Base-by-base conservation (phyloP, 1,140 invertebrate species). In the Microplitis mediator region DNA sequence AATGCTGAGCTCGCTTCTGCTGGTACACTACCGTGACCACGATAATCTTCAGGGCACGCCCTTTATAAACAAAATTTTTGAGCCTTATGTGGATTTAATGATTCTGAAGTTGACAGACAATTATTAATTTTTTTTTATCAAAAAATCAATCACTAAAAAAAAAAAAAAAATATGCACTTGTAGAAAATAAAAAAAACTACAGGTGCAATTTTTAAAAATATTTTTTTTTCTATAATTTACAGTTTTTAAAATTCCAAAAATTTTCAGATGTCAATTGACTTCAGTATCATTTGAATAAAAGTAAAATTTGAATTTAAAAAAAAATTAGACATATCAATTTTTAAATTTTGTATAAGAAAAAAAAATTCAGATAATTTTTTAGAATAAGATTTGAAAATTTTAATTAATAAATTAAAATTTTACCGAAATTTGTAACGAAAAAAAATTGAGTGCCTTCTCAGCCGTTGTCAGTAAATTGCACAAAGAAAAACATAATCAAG, bases 381-480 rank as follows among this genome's bases (percentile, higher is more conserved):
- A 54, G n/a, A 13, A 54, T 13, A 54, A 54, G 9, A 4, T 9
- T 9, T 31, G 23, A 6, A 61, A 61, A 34, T 31, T 36, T 34
- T 61, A 6, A 31, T 60, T 32, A 45, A 13, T 45, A 23, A 31
- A 50, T 23, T 23, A 23, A 23, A 23, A 23, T 23, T 23, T 23
- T 23, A 23, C 23, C 23, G 2, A 69, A 35, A 52, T 69, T 36
- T 13, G 5, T 52, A 69, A 69, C 6, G 8, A 58, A 0, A 39
- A 69, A 56, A 36, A 60, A 36, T 23, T 36, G 1, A 65, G 73
- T 74, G 72, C 72, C 72, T 73, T 73, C 36, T 54, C n/a, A 69
- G 50, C 65, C 60, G 58, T 56, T 62, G 54, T 68, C 52, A 45
- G 16, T 23, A 51, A 54, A 32, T n/a, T 35, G 11, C 36, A 31